A percentile compares a stretch with the other conserved stretches of the same genome.
These are phyloP conservation scores for Melipona quadrifasciata DNA, from an alignment of 1,140 invertebrate genomes.

Conservation along the genomic window DNA sequence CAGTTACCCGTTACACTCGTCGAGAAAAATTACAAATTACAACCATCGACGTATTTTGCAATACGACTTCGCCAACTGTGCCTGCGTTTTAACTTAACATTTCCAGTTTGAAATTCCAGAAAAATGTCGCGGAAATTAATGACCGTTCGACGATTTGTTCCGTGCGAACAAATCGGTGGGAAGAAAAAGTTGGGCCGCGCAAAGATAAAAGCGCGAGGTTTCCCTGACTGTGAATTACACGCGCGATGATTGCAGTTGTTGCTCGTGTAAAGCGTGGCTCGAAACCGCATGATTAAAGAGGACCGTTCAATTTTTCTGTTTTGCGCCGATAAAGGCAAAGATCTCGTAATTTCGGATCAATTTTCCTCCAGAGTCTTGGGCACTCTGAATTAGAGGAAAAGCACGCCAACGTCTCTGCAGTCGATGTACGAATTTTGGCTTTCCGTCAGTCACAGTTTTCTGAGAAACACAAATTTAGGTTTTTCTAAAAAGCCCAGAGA, in stretches of 20 bases:
- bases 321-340: too few relatives aligned
- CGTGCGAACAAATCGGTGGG: too few relatives aligned
- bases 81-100: constrained; percentile 37
- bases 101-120: background rate
- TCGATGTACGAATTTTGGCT: too few relatives aligned
- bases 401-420: too few relatives aligned
- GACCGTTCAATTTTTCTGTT: constrained; percentile 25
- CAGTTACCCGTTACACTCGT: too few relatives aligned
- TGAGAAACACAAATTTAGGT: too few relatives aligned
- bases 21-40: too few relatives aligned
- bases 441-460: too few relatives aligned
- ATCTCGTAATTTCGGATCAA: background rate
- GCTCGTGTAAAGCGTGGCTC: constrained; percentile 64
- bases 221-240: constrained; percentile 74
- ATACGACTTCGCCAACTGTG: background rate
- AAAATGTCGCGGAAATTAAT: background rate
- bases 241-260: constrained; percentile 76
- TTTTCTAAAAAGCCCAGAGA: too few relatives aligned
- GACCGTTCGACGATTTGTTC: background rate
- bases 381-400: too few relatives aligned
- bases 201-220: constrained; percentile 67
- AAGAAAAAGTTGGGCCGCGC: background rate
- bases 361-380: background rate
- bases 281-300: constrained; percentile 32
- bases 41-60: background rate